A percentile compares a stretch with the other conserved stretches of the same genome.
Evolutionary conservation across 2,113 vertebrate species (phyloP).

Genomic region (Paedocypris sp.): DNA sequence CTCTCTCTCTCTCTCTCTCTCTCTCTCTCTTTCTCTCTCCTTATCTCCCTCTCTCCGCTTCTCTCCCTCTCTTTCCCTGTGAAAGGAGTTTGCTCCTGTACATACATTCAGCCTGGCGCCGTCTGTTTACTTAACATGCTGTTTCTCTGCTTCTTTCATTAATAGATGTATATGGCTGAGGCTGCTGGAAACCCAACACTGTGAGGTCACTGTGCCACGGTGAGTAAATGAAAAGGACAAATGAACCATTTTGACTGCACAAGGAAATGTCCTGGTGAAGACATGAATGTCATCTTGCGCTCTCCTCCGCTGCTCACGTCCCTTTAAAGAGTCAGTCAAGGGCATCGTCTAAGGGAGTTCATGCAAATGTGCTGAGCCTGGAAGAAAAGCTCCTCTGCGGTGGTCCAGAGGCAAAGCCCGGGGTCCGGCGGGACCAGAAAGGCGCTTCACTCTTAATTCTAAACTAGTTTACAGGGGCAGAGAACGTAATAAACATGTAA

Average conservation of each 20-base stretch:
- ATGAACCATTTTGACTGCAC: no score
- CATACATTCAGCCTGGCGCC: slow-evolving; percentile 32
- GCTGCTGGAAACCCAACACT: no score
- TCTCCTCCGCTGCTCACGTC: slow-evolving; percentile 49
- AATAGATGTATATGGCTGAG: not conserved
- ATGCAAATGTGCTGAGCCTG: slow-evolving; percentile 57
- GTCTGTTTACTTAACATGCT: slow-evolving; percentile 37
- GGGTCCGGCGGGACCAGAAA: slow-evolving; percentile 1
- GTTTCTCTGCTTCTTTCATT: slow-evolving; percentile 8
- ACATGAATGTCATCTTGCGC: not conserved
- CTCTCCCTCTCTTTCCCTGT: slow-evolving; percentile 41
- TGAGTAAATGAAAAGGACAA: no score
- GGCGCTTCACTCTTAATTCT: no score
- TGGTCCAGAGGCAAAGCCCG: slow-evolving; percentile 37
- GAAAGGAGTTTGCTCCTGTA: slow-evolving; percentile 34
- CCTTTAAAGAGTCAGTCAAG: slow-evolving; percentile 58
- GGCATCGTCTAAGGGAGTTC: slow-evolving; percentile 65
- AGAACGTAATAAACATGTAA: no score
- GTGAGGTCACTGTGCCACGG: no score
- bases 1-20: not conserved
- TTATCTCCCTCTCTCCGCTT: slow-evolving; percentile 33
- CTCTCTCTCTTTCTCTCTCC: slow-evolving; percentile 31
- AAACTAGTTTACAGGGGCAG: no score
- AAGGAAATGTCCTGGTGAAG: no score
- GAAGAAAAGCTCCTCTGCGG: slow-evolving; percentile 45